These are phyloP conservation scores for Drosophila limbata DNA, from an alignment of 2,888 invertebrate species.

Conservation along the genomic window DNA sequence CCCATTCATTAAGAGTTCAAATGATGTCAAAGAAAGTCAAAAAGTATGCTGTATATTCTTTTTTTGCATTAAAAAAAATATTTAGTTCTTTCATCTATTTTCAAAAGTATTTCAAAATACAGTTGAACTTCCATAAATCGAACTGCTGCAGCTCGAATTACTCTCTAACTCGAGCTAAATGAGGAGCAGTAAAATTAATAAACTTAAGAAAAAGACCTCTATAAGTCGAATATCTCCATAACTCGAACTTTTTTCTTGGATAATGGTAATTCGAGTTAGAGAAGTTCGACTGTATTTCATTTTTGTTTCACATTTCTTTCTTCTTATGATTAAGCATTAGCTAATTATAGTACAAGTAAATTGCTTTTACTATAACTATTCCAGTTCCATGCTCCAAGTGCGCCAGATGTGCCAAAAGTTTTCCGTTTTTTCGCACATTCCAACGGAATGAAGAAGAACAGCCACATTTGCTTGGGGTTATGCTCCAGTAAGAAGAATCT, in stretches of 20 bases:
- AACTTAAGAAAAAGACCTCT: too few relatives aligned
- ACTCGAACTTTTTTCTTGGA: too few relatives aligned
- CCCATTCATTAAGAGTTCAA: slow-evolving; percentile 14
- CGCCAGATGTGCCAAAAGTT: slow-evolving; percentile 64
- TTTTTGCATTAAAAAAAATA: not conserved
- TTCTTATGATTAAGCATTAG: not conserved
- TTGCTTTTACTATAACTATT: slow-evolving; percentile 8
- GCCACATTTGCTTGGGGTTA: slow-evolving; percentile 36
- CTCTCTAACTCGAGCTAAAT: too few relatives aligned
- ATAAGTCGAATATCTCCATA: too few relatives aligned
- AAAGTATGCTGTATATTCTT: slow-evolving; percentile 17
- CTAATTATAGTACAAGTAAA: slow-evolving; percentile 25
- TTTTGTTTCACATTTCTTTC: slow-evolving; percentile 8
- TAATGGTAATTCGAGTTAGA: too few relatives aligned
- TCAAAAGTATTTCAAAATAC: not conserved
- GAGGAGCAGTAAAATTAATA: too few relatives aligned
- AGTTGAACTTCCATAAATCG: too few relatives aligned
- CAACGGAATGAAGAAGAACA: slow-evolving; percentile 4
- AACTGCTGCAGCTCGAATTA: too few relatives aligned
- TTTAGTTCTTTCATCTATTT: too few relatives aligned
- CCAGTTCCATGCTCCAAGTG: not conserved
- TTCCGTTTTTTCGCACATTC: slow-evolving; percentile 67
- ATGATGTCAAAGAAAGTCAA: slow-evolving; percentile 8
- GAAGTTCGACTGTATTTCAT: too few relatives aligned
- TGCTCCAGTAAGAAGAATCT: slow-evolving; percentile 46